Conservation (phyloP, 2,797 vertebrate species). For the Ctenosaura bakeri region DNA sequence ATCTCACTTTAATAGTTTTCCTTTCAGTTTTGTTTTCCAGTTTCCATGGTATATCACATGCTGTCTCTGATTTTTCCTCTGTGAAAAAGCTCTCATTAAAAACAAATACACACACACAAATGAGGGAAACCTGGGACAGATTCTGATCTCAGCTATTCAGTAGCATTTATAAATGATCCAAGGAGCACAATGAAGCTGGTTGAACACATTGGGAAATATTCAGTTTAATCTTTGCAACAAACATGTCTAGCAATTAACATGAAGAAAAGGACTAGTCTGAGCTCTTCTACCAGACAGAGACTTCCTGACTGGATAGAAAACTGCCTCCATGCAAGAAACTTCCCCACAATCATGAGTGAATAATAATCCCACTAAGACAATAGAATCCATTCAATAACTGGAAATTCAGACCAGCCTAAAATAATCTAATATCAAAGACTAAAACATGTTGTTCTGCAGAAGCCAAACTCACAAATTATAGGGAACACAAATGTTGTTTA, state of each 20-base stretch:
- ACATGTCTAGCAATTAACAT: not conserved
- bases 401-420: no score
- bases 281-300: not conserved
- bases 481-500: not conserved
- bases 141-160: not conserved
- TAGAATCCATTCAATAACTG: not conserved
- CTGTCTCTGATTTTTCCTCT: not conserved
- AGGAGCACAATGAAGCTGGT: not conserved
- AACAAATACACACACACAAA: not conserved
- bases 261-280: not conserved
- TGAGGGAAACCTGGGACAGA: not conserved
- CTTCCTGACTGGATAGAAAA: not conserved
- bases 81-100: not conserved
- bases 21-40: not conserved
- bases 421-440: slow-evolving; percentile 1
- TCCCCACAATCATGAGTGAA: not conserved
- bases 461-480: not conserved
- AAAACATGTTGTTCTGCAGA: not conserved
- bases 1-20: slow-evolving; percentile 6
- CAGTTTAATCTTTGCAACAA: slow-evolving; percentile 13
- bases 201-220: not conserved
- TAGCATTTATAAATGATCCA: not conserved
- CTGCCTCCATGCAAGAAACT: not conserved
- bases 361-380: not conserved
- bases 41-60: slow-evolving; percentile 7